Evolutionary conservation across 2,888 invertebrate species (phyloP).

Genomic region (Andrena marginata): DNA sequence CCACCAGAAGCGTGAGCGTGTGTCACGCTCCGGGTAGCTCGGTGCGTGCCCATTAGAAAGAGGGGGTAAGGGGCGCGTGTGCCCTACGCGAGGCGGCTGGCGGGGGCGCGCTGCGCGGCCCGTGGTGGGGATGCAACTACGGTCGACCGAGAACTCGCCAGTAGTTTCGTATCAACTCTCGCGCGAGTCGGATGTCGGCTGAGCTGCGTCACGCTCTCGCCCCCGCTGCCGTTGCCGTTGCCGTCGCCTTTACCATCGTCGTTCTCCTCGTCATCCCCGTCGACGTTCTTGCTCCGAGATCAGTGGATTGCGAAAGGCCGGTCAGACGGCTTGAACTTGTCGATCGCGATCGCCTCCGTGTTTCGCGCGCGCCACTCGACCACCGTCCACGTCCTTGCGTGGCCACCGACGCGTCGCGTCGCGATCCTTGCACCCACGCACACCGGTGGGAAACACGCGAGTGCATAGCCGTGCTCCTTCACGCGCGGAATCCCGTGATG

Average conservation of each 20-base stretch:
- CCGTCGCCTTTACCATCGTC: background rate
- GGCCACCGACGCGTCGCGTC: background rate
- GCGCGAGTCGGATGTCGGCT: constrained; percentile 75
- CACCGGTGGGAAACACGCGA: constrained; percentile 20
- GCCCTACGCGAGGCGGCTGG: constrained; percentile 60
- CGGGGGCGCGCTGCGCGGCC: constrained; percentile 54
- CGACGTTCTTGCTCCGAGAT: constrained; percentile 13
- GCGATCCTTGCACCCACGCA: background rate
- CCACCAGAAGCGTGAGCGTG: constrained; percentile 79
- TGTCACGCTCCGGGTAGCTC: constrained; percentile 81
- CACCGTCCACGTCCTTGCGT: background rate
- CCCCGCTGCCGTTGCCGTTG: constrained; percentile 18
- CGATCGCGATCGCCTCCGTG: background rate
- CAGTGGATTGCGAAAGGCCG: constrained; percentile 16
- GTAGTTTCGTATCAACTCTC: constrained; percentile 82
- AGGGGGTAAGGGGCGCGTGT: constrained; percentile 82
- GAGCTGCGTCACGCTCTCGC: constrained; percentile 22
- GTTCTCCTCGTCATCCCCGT: constrained; percentile 12
- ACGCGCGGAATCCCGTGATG: constrained; percentile 67
- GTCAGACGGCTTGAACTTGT: background rate
- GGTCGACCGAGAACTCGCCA: constrained; percentile 71
- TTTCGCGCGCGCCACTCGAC: background rate
- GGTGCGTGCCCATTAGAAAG: constrained; percentile 79
- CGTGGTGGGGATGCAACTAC: constrained; percentile 75
- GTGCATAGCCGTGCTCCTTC: constrained; percentile 18